phyloP scores from a whole-genome alignment of 2,797 vertebrate genomes.

The Poeciliopsis paucimaculata region DNA sequence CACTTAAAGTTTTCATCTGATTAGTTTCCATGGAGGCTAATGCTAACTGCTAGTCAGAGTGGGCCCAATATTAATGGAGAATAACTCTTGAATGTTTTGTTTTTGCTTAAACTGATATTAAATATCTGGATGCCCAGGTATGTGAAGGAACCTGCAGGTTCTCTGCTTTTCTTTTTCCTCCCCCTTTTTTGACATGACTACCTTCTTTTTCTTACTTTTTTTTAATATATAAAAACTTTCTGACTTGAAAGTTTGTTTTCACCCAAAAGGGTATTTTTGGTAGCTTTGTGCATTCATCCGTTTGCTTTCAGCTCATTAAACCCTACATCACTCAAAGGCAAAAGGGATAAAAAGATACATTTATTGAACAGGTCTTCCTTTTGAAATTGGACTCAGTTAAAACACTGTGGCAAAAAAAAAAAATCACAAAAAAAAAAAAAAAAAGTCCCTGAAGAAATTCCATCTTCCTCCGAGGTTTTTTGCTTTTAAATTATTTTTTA shows the following conservation, averaged over 20 bases:
- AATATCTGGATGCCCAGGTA: not conserved
- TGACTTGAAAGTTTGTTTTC: not conserved
- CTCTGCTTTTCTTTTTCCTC: not conserved
- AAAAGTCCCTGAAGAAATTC: constrained; percentile 2
- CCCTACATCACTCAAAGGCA: not conserved
- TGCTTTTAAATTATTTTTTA: not conserved
- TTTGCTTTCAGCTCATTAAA: not conserved
- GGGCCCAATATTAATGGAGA: not conserved
- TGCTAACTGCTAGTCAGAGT: not conserved
- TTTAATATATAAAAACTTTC: not conserved
- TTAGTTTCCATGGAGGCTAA: not conserved
- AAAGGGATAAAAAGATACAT: not conserved
- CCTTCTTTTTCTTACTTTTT: not conserved
- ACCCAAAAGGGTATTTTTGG: not conserved
- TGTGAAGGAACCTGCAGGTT: not conserved
- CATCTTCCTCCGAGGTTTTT: not conserved
- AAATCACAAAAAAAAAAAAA: not conserved
- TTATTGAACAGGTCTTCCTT: not conserved
- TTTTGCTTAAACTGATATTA: not conserved
- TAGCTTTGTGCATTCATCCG: not conserved
- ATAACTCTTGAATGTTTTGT: not conserved
- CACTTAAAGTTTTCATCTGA: not conserved
- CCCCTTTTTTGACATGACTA: not conserved
- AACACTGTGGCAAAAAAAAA: not conserved
- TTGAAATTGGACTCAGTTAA: constrained; percentile 1